Evolutionary conservation across 2,888 invertebrate genomes (phyloP).

Genomic region (Anoplius nigerrimus): DNA sequence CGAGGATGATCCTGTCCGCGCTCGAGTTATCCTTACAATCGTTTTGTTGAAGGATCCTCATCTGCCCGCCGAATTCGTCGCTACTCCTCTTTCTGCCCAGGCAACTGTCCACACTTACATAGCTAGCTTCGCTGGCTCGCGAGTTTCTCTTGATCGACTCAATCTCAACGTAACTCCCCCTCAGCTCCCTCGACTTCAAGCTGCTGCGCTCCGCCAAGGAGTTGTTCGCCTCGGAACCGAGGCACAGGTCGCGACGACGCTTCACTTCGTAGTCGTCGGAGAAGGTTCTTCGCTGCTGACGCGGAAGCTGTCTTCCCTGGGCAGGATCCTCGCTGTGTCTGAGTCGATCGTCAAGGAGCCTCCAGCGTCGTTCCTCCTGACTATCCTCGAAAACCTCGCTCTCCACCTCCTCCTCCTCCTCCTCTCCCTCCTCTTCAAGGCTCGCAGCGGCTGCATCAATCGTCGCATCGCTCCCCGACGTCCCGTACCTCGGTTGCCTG

Average conservation of each 20-base stretch:
- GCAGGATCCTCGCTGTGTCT: conserved; percentile 53
- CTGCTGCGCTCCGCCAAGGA: background rate
- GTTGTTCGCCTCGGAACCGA: conserved; percentile 30
- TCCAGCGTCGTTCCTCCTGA: conserved; percentile 48
- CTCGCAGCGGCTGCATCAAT: background rate
- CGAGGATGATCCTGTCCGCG: conserved; percentile 20
- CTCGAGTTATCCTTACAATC: too few relatives aligned
- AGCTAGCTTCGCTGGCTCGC: conserved; percentile 45
- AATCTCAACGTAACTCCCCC: conserved; percentile 29
- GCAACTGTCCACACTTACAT: conserved; percentile 42
- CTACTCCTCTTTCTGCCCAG: conserved; percentile 47
- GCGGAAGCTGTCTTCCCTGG: background rate
- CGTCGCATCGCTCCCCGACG: background rate
- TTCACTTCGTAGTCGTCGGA: conserved; percentile 65
- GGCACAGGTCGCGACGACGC: conserved; percentile 36
- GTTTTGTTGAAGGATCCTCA: conserved; percentile 59
- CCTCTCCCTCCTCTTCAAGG: too few relatives aligned
- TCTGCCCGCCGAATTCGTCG: conserved; percentile 56
- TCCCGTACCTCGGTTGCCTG: too few relatives aligned
- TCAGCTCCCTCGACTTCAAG: conserved; percentile 30
- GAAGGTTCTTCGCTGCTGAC: conserved; percentile 56
- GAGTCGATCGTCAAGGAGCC: conserved; percentile 52
- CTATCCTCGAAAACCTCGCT: conserved; percentile 30
- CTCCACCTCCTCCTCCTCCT: background rate
- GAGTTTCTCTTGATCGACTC: conserved; percentile 17